A percentile compares a stretch with the other conserved stretches of the same genome.
These are phyloP conservation scores for Microctonus brassicae DNA, from an alignment of 2,888 invertebrate genomes.

Conservation along the genomic window DNA sequence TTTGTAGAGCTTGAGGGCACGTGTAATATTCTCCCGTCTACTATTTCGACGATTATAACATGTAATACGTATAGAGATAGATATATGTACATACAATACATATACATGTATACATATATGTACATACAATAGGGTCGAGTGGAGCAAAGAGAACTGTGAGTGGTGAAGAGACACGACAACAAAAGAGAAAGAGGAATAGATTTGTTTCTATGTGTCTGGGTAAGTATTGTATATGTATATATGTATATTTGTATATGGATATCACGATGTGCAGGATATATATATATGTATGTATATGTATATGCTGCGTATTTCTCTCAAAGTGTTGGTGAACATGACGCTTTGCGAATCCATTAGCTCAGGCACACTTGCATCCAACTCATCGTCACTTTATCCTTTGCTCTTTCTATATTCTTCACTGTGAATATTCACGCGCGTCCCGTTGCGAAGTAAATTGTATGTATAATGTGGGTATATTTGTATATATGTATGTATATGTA, in stretches of 20 bases:
- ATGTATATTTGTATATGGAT: not conserved
- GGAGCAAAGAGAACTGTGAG: not conserved
- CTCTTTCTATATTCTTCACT: not conserved
- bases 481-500: not conserved
- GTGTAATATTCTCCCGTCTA: conserved; percentile 22
- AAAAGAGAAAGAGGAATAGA: not conserved
- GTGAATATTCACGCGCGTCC: not conserved
- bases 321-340: conserved; percentile 53
- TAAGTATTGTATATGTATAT: not conserved
- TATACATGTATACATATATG: too few relatives aligned
- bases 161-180: not conserved
- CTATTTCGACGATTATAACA: not conserved
- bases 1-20: conserved; percentile 48
- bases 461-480: too few relatives aligned
- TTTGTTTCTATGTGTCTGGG: not conserved
- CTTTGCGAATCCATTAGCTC: conserved; percentile 58
- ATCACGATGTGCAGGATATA: not conserved
- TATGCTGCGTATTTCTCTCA: conserved; percentile 13
- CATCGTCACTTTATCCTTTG: conserved; percentile 23
- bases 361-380: conserved; percentile 24
- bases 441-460: too few relatives aligned
- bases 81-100: too few relatives aligned
- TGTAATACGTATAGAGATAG: not conserved
- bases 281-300: too few relatives aligned
- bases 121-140: too few relatives aligned